Evolutionary conservation across 2,888 invertebrate genomes (phyloP), one percentile per base, ranked within the genome.

Genomic region (Torymus texanus): DNA sequence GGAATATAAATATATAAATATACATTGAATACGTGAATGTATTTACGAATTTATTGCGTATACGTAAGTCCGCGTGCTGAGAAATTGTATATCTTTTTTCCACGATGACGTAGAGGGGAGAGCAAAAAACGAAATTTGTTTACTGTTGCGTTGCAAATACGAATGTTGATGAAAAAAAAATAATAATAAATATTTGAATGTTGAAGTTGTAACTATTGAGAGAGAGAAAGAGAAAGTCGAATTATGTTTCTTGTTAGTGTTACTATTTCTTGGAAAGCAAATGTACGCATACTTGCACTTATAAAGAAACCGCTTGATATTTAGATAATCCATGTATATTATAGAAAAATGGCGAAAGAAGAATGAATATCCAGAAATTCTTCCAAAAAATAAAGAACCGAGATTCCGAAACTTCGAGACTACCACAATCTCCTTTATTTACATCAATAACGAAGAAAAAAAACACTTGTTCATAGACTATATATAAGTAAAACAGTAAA

Each of bases 31-130:
- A 83, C 75, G 66, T 75, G 79, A 80, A 81, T 79, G 78, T 80
- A 81, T 81, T 78, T 75, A 82, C 82, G 83, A 85, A 83, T 83
- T 83, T 83, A 84, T 83, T 84, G 84, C 84, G 85, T 86, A 87
- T 85, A 87, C 86, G 84, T 86, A 85, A 77, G 79, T 79, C 74
- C 55, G 77, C 71, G 76, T 74, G 74, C 53, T 80, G 51, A 76
- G 59, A 74, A 65, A 77, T 65, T 70, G 70, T 74, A 71, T 80
- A 74, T 71, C 80, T 80, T 78, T 78, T 74, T 77, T 73, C 56
- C 73, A 70, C 59, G 61, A 74, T n/a, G 61, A 74, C 50, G 56
- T 65, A 70, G 55, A 72, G n/a, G 29, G 41, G 65, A 24, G 14
- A 29, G 41, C 3, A 51, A 50, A 14, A 62, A 74, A 72, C 80